Base-by-base conservation (phyloP, 2,797 vertebrate genomes). In the Danio albolineatus region DNA sequence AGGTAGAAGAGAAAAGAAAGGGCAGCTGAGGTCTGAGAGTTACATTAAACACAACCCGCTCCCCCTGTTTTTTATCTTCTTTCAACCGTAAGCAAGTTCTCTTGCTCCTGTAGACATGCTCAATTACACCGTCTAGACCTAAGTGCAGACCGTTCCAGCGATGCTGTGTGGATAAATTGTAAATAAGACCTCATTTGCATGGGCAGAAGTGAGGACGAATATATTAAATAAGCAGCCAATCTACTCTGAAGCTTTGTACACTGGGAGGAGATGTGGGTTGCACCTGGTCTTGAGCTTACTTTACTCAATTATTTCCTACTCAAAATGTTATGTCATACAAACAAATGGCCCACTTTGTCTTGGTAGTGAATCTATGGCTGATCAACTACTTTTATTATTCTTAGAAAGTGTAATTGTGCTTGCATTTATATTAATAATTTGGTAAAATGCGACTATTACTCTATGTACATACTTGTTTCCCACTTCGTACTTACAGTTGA, bases 151-250 rank as follows among this genome's bases (percentile, higher is more conserved):
- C 82, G 28, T 73, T 75, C 44, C 73, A 80, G 73, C 59, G 79
- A 83, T 74, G 65, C 78, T 79, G 80, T 59, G 76, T 78, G 76
- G 76, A 84, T 87, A 82, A 86, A 84, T 76, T 57, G 80, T 85
- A 86, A 86, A 84, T 81, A 85, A 87, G 82, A 69, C 70, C 73
- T 73, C 57, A 80, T 82, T 82, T 76, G 72, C 72, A 82, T 79
- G 73, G 53, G 75, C 57, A 17, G 72, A 10, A 43, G 66, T 7
- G 17, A 17, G 12, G 69, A 65, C 79, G 62, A n/a, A 53, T 75
- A 48, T 53, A 76, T 53, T 49, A 85, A 78, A 86, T 82, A 81
- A 83, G 83, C 19, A 14, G 10, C 7, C 16, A 28, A 19, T 61
- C 57, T 43, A 38, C 14, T 66, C 21, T 17, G 73, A 82, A 69